A percentile compares a stretch with the other conserved stretches of the same genome.
These are phyloP conservation scores for Epirrhoe alternata DNA, from an alignment of 2,888 invertebrate species.

Conservation along the genomic window DNA sequence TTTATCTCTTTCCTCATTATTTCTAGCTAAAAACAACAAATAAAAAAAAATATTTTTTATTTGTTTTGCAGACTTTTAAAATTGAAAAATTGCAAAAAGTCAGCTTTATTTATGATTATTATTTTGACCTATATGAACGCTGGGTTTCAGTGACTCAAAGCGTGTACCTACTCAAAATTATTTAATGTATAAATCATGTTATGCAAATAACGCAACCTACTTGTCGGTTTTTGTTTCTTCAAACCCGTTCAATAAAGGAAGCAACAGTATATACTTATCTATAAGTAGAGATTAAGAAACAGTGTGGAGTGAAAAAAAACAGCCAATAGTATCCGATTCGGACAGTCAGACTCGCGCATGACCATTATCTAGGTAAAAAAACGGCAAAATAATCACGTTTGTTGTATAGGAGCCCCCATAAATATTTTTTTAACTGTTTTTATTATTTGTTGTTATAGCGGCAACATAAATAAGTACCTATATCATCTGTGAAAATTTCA, in stretches of 20 bases:
- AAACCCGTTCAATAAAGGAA: background rate
- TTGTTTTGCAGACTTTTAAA: background rate
- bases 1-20: background rate
- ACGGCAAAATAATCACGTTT: too few relatives aligned
- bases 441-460: too few relatives aligned
- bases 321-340: too few relatives aligned
- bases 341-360: too few relatives aligned
- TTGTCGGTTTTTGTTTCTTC: background rate
- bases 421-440: too few relatives aligned
- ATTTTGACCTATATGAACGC: background rate
- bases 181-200: conserved; percentile 7
- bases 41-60: background rate
- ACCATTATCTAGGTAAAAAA: too few relatives aligned
- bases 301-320: too few relatives aligned
- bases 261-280: too few relatives aligned
- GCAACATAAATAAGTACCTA: too few relatives aligned
- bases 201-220: background rate
- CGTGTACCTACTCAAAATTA: background rate
- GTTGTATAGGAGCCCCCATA: too few relatives aligned
- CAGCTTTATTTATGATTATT: background rate
- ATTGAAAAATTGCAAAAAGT: background rate
- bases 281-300: too few relatives aligned
- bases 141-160: background rate
- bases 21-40: background rate
- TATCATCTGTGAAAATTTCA: too few relatives aligned